phyloP scores from a whole-genome alignment of 2,797 vertebrate species.

The Arctocebus calabarensis region DNA sequence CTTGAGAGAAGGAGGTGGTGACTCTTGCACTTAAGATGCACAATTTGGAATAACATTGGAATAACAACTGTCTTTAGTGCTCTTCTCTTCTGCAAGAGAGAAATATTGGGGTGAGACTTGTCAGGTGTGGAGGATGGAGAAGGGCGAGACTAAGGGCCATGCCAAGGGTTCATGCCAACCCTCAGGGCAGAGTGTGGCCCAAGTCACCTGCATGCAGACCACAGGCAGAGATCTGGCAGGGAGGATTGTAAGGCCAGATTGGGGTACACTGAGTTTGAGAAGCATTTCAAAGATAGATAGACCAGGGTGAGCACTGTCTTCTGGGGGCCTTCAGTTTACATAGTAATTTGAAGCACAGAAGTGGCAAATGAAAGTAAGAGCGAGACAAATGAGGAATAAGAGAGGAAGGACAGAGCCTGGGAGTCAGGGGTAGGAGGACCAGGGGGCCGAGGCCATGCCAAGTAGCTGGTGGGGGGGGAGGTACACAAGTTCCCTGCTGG shows the following conservation, averaged over 20 bases:
- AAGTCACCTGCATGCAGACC: fast-evolving
- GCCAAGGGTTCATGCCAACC: fast-evolving
- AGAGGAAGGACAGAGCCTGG: background rate
- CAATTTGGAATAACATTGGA: background rate
- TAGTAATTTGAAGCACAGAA: background rate
- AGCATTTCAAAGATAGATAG: fast-evolving
- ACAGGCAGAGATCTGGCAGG: background rate
- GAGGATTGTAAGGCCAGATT: fast-evolving
- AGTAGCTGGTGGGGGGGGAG: background rate
- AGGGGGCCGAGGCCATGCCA: no score
- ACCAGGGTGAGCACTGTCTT: fast-evolving
- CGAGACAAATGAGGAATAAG: background rate
- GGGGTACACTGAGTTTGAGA: fast-evolving
- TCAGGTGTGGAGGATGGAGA: no score
- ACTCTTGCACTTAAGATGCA: background rate
- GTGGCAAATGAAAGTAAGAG: background rate
- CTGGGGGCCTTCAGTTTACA: background rate
- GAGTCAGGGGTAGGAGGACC: no score
- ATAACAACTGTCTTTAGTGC: no score
- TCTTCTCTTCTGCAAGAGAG: no score
- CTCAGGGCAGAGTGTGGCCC: fast-evolving
- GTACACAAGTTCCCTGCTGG: fast-evolving
- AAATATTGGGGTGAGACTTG: no score
- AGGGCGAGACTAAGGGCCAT: fast-evolving
- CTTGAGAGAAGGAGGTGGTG: background rate